Base-by-base conservation (phyloP, 2,113 vertebrate species). In the Illadopsis cleaveri region DNA sequence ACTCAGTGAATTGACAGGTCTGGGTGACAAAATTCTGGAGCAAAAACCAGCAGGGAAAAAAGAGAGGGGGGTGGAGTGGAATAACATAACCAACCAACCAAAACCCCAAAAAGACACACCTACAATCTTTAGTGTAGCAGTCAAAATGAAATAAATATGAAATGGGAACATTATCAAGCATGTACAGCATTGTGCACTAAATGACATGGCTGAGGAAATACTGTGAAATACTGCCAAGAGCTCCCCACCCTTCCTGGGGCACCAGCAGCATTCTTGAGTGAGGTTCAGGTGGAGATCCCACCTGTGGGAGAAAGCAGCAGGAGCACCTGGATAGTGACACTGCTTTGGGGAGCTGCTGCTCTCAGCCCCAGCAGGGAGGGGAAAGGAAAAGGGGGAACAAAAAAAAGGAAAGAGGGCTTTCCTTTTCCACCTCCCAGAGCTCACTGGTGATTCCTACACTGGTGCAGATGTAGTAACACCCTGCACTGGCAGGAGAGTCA, bases 1-100 rank as follows among this genome's bases (percentile, higher is more conserved):
- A 72, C 33, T 51, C n/a, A 38, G 22, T 12, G 33, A 62, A 51
- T 35, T 21, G 38, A 64, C 60, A 31, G 24, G 10, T 71, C 42
- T 66, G 30, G 25, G 48, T 71, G 56, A 47, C 15, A 31, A 10
- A 38, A 35, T n/a, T 44, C 50, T 48, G 65, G 15, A 84, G 44
- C 4, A 64, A 61, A 78, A 70, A 30, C 2, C 25, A 65, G 51
- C 33, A 44, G 31, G 45, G 30, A 27, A 66, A 37, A 33, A 30
- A 37, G 5, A 2, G 4, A 3, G 4, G 5, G 6, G 23, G 2
- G 12, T n/a, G 7, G 8, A 5, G 16, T 16, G 2, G 2, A 23
- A n/a, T n/a, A 2, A 38, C 22, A 33, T 22, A 37, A 54, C 5
- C 48, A 79, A 54, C 24, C 31, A 51, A 78, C 0, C 22, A 78